Percentiles rank a stretch among this genome's conserved stretches.
Conservation (phyloP, 2,797 vertebrate species). For the Myotis myotis region DNA sequence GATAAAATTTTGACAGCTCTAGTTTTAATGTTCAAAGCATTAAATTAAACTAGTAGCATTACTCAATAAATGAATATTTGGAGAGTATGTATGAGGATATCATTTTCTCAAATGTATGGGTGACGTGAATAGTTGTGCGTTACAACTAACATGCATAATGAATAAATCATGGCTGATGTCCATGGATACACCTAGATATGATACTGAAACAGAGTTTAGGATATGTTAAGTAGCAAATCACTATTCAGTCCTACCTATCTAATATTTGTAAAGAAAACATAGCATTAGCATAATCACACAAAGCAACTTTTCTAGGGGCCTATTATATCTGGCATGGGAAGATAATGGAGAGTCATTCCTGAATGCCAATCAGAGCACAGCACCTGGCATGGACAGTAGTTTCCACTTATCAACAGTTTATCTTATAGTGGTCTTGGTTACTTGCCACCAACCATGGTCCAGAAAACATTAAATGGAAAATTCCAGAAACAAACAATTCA, state of each 20-base stretch:
- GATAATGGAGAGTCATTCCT: not conserved
- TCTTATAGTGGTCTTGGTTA: too few relatives aligned
- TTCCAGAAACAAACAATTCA: not conserved
- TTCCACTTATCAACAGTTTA: not conserved
- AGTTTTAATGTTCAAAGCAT: not conserved
- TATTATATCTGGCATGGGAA: not conserved
- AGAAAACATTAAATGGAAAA: not conserved
- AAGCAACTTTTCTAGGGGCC: not conserved
- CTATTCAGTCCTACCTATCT: not conserved
- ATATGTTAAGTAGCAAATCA: not conserved
- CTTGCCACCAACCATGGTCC: not conserved
- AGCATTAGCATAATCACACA: not conserved
- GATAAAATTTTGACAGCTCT: not conserved
- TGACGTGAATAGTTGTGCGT: not conserved
- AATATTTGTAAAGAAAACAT: not conserved
- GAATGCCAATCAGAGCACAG: not conserved
- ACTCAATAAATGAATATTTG: not conserved
- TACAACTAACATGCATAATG: not conserved
- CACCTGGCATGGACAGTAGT: not conserved
- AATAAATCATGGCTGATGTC: not conserved
- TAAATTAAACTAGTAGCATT: not conserved
- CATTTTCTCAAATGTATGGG: not conserved
- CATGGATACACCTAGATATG: not conserved
- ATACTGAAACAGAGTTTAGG: not conserved
- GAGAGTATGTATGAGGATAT: not conserved